A percentile compares a stretch with the other conserved stretches of the same genome.
Evolutionary conservation across 2,113 vertebrate genomes (phyloP).

Genomic region (Climacteris rufus): DNA sequence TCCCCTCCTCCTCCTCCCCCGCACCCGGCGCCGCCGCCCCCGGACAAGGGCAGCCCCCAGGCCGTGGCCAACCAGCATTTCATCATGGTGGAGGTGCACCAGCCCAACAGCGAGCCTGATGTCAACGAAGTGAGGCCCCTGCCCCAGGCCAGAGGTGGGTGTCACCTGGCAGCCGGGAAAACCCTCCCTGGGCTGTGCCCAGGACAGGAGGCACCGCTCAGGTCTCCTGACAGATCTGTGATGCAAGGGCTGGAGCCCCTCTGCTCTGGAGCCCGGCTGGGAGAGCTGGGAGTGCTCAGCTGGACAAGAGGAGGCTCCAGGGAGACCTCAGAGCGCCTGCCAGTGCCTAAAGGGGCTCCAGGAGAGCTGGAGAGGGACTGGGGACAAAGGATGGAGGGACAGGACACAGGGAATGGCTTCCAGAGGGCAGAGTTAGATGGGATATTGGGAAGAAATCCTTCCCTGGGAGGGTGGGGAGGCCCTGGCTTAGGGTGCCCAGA

Average conservation of each 20-base stretch:
- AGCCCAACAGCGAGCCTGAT: constrained; percentile 90
- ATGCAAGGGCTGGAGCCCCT: neutral
- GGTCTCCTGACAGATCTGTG: accelerated
- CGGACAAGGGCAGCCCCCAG: constrained; percentile 56
- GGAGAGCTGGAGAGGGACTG: neutral
- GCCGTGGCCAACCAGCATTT: constrained; percentile 80
- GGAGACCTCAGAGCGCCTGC: neutral
- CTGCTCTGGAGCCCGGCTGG: neutral
- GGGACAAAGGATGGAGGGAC: neutral
- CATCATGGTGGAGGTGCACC: constrained; percentile 94
- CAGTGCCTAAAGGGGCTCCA: neutral
- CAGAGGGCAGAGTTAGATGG: neutral
- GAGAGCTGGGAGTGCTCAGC: accelerated
- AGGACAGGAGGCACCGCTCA: neutral
- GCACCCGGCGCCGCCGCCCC: constrained; percentile 52
- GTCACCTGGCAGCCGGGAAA: accelerated
- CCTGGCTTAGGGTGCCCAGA: neutral
- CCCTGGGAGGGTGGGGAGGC: neutral
- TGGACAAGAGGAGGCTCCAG: neutral
- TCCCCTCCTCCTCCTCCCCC: neutral
- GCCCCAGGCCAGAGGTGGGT: constrained; percentile 89
- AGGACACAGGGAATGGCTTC: neutral
- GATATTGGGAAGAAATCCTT: neutral
- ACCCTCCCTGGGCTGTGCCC: neutral
- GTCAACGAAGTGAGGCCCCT: constrained; percentile 93